Evolutionary conservation across 2,797 vertebrate species (phyloP).

Genomic region (Scyliorhinus canicula): DNA sequence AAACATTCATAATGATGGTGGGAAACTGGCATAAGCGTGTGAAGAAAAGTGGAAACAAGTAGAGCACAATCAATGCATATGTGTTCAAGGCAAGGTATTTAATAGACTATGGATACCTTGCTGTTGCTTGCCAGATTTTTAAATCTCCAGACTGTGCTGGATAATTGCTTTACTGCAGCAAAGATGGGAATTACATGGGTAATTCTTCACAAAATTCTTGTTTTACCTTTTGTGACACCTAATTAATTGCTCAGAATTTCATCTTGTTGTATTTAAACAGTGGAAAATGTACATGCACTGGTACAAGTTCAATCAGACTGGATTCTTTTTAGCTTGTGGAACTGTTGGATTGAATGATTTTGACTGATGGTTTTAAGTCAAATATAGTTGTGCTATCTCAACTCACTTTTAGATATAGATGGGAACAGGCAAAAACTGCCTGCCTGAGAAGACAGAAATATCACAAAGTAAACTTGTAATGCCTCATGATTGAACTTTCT

Average conservation of each 20-base stretch:
- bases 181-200: too few species aligned
- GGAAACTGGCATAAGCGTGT: too few species aligned
- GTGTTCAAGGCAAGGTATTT: background rate
- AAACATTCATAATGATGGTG: too few species aligned
- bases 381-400: background rate
- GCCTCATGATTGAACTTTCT: background rate
- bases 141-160: background rate
- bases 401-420: background rate
- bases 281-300: too few species aligned
- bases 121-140: background rate
- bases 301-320: too few species aligned
- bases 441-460: background rate
- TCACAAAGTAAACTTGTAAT: background rate
- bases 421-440: background rate
- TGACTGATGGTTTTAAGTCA: background rate
- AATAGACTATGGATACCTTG: background rate
- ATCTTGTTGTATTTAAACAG: too few species aligned
- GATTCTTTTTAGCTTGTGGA: too few species aligned
- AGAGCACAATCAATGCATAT: background rate
- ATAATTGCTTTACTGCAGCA: too few species aligned
- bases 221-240: too few species aligned
- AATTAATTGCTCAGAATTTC: too few species aligned
- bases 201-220: too few species aligned
- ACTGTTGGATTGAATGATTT: background rate
- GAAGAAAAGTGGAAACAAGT: background rate